Percentiles rank a stretch among this genome's conserved stretches.
phyloP scores from a whole-genome alignment of 2,888 invertebrate genomes.

The Tinea pellionella region DNA sequence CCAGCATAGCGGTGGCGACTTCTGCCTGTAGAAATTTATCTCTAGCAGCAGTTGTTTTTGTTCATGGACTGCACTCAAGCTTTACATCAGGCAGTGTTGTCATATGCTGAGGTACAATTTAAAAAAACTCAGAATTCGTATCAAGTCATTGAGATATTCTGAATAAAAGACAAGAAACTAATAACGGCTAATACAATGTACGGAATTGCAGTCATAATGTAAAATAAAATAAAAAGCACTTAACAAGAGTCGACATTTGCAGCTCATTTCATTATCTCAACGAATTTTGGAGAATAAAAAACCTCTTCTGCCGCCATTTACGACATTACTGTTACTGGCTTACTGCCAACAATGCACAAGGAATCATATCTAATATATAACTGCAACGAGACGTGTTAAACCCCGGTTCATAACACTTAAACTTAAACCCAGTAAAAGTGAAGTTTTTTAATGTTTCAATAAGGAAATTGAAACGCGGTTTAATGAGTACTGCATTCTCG shows the following conservation, averaged over 20 bases:
- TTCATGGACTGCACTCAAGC: no score
- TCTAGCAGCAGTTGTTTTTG: no score
- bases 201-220: no score
- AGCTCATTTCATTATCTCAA: slow-evolving; percentile 9
- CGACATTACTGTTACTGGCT: slow-evolving; percentile 5
- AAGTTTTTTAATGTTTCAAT: not conserved
- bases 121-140: no score
- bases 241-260: not conserved
- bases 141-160: no score
- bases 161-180: not conserved
- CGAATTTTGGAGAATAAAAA: slow-evolving; percentile 7
- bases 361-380: not conserved
- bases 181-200: not conserved
- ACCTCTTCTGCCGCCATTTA: slow-evolving; percentile 8
- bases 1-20: no score
- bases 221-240: not conserved
- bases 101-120: no score
- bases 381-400: not conserved
- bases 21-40: no score
- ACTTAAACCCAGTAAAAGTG: not conserved
- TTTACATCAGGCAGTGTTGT: no score
- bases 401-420: not conserved
- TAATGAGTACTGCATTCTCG: not conserved
- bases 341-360: slow-evolving; percentile 4
- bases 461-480: not conserved